Base-by-base conservation (phyloP, 2,797 vertebrate species). In the Potorous gilbertii region DNA sequence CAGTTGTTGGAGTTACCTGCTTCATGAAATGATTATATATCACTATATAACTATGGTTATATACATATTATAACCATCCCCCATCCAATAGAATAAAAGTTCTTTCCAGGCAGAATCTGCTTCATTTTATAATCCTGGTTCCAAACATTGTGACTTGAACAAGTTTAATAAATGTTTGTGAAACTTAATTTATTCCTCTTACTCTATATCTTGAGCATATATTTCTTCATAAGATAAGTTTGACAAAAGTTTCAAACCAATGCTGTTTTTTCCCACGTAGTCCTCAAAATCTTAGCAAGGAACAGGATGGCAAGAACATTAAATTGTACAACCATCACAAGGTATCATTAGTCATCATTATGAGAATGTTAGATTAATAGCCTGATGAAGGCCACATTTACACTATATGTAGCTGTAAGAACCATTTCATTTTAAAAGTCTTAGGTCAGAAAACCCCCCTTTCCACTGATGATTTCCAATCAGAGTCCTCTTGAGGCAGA, bases 401-500 rank as follows among this genome's bases (percentile, higher is more conserved):
- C 28, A 81, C 28, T 94, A 13, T 9, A 66, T 87, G 74, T 50
- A 56, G 34, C 16, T 91, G 1, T 87, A 94, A 91, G 40, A 93
- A 46, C 40, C 87, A 50, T 40, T 10, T 97, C 54, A 92, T 50
- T 96, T 96, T 87, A 93, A 96, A 95, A 97, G 11, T 46, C 62
- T 94, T 46, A 13, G 4, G 1, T 96, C 93, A 96, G 54, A 91
- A 97, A 97, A 62, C 0, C 34, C 92, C 5, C 2, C 3, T 94
- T 96, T 91, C 55, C 40, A 95, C 56, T 81, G 96, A 93, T 8
- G 54, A 59, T 96, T 97, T 98, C 59, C 81, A 95, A 46, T 97
- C 81, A 94, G 28, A 94, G 52, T 4, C 2, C 1, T 56, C 46
- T 97, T 95, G 87, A 8, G 91, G 56, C 3, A 6, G 0, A 55